Base-by-base conservation (phyloP, 2,888 invertebrate species). In the Hermaeophaga mercurialis region DNA sequence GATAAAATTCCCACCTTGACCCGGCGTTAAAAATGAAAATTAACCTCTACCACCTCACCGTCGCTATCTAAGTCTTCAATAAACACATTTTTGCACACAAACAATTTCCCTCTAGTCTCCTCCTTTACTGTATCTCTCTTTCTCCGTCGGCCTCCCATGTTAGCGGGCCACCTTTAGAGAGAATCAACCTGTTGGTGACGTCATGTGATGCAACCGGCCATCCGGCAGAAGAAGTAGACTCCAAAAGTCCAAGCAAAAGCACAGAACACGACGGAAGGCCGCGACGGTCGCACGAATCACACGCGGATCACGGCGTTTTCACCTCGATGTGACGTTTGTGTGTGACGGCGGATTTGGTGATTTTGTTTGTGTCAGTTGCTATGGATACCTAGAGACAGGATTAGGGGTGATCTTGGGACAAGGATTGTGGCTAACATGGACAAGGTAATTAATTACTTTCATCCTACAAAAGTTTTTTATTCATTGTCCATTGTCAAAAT, bases 151-250 rank as follows among this genome's bases (percentile, higher is more conserved):
- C 70, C 71, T 70, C 66, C 73, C 73, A 67, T 69, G 72, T 68
- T 69, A 69, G 71, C 66, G 58, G 70, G 69, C 74, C 74, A 73
- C 74, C 74, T 69, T 71, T 64, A 70, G 67, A 70, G 50, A 48
- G 39, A 64, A 67, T 62, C 71, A 71, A 72, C 74, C 74, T 72
- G 74, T 73, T 71, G 69, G 69, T 73, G 74, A 74, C 74, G 74
- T 74, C 73, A 74, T 63, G 58, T 59, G 52, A 56, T 58, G 58
- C 58, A 55, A 58, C 60, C 60, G 63, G 59, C 55, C 53, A 53
- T 54, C 39, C 47, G 54, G 55, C 55, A 47, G 24, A 43, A 26
- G 43, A 14, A 43, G 14, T n/a, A n/a, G 41, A 15, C 47, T 55
- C 56, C 38, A 58, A 54, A 57, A 56, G 43, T 54, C 53, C n/a